A percentile compares a stretch with the other conserved stretches of the same genome.
These are phyloP conservation scores for Galleria mellonella DNA, from an alignment of 1,140 invertebrate genomes.

Conservation along the genomic window DNA sequence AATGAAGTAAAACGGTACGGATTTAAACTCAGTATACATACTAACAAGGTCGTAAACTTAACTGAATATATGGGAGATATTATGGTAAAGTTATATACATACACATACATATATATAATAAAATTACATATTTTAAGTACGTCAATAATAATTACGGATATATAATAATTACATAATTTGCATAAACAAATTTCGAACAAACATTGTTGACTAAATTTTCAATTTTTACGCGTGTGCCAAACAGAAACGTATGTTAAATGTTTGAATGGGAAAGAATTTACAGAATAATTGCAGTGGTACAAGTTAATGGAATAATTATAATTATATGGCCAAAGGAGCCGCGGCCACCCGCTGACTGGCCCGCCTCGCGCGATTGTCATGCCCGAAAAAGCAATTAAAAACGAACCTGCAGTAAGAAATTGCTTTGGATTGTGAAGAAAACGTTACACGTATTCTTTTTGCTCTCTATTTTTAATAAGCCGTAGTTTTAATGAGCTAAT, in stretches of 20 bases:
- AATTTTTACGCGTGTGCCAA: slow-evolving; percentile 17
- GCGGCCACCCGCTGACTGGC: slow-evolving; percentile 55
- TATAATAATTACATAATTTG: slow-evolving; percentile 4
- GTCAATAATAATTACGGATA: too few relatives aligned
- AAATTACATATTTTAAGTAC: too few relatives aligned
- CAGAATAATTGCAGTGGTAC: slow-evolving; percentile 53
- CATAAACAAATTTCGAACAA: neutral
- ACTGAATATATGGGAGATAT: too few relatives aligned
- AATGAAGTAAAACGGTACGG: too few relatives aligned
- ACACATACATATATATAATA: too few relatives aligned
- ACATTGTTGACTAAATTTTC: neutral
- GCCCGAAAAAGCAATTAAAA: slow-evolving; percentile 67
- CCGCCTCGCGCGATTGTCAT: slow-evolving; percentile 50
- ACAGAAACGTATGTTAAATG: slow-evolving; percentile 30
- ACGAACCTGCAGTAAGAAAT: slow-evolving; percentile 33
- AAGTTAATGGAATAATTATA: slow-evolving; percentile 71
- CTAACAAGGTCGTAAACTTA: too few relatives aligned
- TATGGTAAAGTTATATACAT: too few relatives aligned
- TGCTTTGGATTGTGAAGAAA: slow-evolving; percentile 37
- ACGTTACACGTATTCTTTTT: slow-evolving; percentile 13
- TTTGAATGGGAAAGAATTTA: slow-evolving; percentile 46
- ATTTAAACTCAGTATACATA: too few relatives aligned
- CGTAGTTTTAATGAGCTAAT: slow-evolving; percentile 22
- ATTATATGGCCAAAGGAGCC: slow-evolving; percentile 57
- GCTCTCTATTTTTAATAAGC: slow-evolving; percentile 20